Evolutionary conservation across 92 coral and sea anemone genomes (phyloP).

Genomic region (Siderastrea radians): DNA sequence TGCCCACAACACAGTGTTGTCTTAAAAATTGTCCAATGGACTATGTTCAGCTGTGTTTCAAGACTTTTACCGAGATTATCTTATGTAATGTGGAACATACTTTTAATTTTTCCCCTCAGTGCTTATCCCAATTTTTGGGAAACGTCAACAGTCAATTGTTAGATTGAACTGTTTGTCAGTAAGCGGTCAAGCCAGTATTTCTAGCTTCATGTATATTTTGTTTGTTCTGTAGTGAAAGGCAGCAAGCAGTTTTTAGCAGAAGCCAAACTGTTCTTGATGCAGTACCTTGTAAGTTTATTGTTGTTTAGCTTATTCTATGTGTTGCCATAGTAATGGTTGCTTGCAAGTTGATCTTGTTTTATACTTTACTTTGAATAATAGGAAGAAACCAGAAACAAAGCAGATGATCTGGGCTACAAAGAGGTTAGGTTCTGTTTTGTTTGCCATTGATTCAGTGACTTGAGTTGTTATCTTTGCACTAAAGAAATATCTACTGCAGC

Average conservation of each 20-base stretch:
- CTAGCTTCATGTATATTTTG: background rate
- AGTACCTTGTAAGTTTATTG: constrained; percentile 75
- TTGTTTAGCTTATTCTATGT: background rate
- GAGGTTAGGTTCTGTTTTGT: constrained; percentile 47
- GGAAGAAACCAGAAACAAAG: constrained; percentile 76
- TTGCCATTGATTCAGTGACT: background rate
- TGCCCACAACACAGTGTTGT: too few relatives aligned
- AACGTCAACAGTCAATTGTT: too few relatives aligned
- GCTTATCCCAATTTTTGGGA: too few relatives aligned
- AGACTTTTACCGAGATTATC: too few relatives aligned
- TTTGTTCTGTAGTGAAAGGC: constrained; percentile 75
- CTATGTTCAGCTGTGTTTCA: too few relatives aligned
- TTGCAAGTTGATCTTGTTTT: background rate
- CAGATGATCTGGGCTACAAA: constrained; percentile 62
- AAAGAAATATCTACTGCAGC: background rate
- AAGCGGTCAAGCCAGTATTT: too few relatives aligned
- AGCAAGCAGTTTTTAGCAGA: constrained; percentile 87
- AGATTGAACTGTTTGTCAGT: too few relatives aligned
- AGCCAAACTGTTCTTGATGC: constrained; percentile 81
- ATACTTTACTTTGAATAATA: background rate
- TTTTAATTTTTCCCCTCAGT: too few relatives aligned
- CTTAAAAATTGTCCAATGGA: too few relatives aligned
- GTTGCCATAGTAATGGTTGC: too few relatives aligned
- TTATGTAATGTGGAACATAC: too few relatives aligned
- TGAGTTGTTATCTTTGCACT: background rate